These are phyloP conservation scores for Tipula vernalis DNA, from an alignment of 2,888 invertebrate species.

Conservation along the genomic window DNA sequence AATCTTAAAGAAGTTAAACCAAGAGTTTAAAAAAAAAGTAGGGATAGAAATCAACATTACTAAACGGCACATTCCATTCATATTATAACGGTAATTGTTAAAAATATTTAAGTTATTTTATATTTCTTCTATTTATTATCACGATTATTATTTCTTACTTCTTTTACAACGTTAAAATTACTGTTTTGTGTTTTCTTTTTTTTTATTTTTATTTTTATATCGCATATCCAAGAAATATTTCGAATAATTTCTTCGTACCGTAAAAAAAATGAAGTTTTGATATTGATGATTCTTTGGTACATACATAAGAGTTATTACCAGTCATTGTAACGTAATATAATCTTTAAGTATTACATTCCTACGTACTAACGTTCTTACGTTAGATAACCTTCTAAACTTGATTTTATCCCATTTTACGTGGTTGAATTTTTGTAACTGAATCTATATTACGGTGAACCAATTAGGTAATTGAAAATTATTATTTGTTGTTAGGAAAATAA, in stretches of 20 bases:
- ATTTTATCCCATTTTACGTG: too few relatives aligned
- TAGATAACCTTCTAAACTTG: too few relatives aligned
- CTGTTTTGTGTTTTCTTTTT: neutral
- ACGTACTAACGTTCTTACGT: neutral
- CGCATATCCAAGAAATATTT: neutral
- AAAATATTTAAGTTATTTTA: conserved; percentile 1
- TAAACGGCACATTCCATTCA: conserved; percentile 4
- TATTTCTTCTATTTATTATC: conserved; percentile 4
- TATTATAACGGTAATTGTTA: neutral
- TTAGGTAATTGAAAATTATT: too few relatives aligned
- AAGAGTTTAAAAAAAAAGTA: neutral
- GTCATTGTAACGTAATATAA: neutral
- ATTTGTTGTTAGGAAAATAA: too few relatives aligned
- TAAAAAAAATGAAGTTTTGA: neutral
- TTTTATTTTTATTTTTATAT: neutral
- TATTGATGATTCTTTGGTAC: neutral
- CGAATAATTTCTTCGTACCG: neutral
- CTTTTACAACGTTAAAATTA: neutral
- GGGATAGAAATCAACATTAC: conserved; percentile 4
- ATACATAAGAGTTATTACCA: neutral
- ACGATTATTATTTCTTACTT: neutral
- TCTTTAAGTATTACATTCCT: neutral
- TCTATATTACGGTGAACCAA: too few relatives aligned
- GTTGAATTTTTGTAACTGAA: too few relatives aligned
- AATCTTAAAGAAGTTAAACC: neutral